Evolutionary conservation across 2,797 vertebrate genomes (phyloP), one percentile per base, ranked within the genome.

Genomic region (Syncerus caffer): DNA sequence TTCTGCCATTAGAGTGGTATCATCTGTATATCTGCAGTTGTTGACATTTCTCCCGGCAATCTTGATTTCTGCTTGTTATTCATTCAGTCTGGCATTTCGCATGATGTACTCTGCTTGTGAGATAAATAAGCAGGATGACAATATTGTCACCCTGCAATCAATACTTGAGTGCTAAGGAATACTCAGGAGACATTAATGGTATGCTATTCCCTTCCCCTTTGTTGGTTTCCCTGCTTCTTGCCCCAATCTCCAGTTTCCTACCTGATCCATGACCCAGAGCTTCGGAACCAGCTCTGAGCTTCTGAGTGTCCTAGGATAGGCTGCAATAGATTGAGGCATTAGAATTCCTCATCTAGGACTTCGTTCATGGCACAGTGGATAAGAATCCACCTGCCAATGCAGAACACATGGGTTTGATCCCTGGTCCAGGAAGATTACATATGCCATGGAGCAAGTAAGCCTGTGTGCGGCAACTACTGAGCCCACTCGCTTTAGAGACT

Each of bases 261-360:
- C 97, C 98, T 97, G 85, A 97, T 97, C 92, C 91, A 92, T 45
- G 98, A 92, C 21, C 97, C 96, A 1, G 97, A 97, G 29, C 95
- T 97, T 84, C 92, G 67, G 67, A 97, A 80, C 96, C 91, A 98
- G 64, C 96, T 98, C 47, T 64, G 80, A 84, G 95, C 14, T 86
- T 96, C 92, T 0, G 55, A 9, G 17, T 91, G 93, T 80, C 83
- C 97, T 45, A 50, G 57, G 17, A 85, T 51, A 85, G 92, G n/a
- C 97, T 98, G 96, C 21, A 98, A 97, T 58, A 85, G 97, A 97
- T 29, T 15, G 53, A 47, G 60, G 6, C 6, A 16, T 92, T 96
- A 92, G 78, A 71, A 86, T 67, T 87, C 90, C 87, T 94, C 67
- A 10, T 51, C n/a, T 21, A 23, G 29, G 34, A 42, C 34, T 74